Base-by-base conservation (phyloP, 2,888 invertebrate genomes). In the Halictus quadricinctus region DNA sequence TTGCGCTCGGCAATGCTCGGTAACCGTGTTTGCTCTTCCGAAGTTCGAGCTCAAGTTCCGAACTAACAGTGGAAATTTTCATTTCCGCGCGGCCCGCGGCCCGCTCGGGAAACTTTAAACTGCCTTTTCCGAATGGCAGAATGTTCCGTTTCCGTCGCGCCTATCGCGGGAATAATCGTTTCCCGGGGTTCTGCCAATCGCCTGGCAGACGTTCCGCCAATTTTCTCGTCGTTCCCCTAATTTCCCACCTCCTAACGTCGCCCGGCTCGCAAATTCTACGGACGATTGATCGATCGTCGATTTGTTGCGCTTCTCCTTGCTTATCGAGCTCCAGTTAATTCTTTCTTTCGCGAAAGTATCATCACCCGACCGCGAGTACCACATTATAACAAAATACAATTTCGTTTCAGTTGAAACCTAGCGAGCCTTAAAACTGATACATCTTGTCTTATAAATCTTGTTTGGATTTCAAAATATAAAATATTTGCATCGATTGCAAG, bases 1-100 rank as follows among this genome's bases (percentile, higher is more conserved):
- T 25, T 36, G 50, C 72, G 72, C 72, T 29, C 64, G 29, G 36
- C 72, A n/a, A 43, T 15, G 69, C 60, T 15, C 73, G 58, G 29
- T 29, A 15, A 18, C 48, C 66, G 50, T 75, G 83, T 76, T 83
- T 81, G 75, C 76, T 83, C 83, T 81, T 81, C 60, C 75, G 70
- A 72, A 81, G 50, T 64, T 25, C 50, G 43, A 13, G 75, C 54
- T 72, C 58, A 75, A 83, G 82, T 83, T 76, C 25, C 72, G 50
- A 83, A 83, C 82, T 81, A 82, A 81, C 72, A 64, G 58, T 72
- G 83, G 82, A 64, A 81, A 83, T 83, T 83, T 83, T 83, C 83
- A 83, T 83, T 83, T 81, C 72, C 75, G 82, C 64, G 50, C 43
- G 36, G n/a, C 50, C 8, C 36, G 69, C 43, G 29, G 12, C 18